Base-by-base conservation (phyloP, 2,113 vertebrate genomes). In the Oplegnathus fasciatus region DNA sequence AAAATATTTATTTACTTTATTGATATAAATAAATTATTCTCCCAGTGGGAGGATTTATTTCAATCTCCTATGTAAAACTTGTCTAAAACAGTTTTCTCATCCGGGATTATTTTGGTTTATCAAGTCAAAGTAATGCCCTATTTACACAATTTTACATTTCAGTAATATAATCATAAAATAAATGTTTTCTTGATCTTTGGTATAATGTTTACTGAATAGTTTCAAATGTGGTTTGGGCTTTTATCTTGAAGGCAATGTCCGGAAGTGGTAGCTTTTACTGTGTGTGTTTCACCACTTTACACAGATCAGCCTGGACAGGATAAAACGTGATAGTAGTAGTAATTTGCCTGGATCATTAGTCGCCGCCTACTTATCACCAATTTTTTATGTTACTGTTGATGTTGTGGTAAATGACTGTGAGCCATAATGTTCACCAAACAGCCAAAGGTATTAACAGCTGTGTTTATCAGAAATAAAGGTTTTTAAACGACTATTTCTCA, bases 181-280 rank as follows among this genome's bases (percentile, higher is more conserved):
- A 30, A 1, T 1, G 42, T 60, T 60, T 30, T 22, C 9, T 13
- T 4, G 61, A 11, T 55, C n/a, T 72, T 5, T 26, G 3, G 20
- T 15, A 55, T 0, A 26, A 37, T 37, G 34, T 4, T 37, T 4
- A 37, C 34, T n/a, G 34, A 37, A 37, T 37, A n/a, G n/a, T 14
- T 42, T 64, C 1, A 15, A 22, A 70, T 4, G 2, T 42, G 11
- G 0, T 20, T 32, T 6, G 9, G 32, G 24, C 48, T 79, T 83
- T 91, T 91, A 88, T 77, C 86, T 85, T 89, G 84, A 70, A 74
- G 7, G 44, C 7, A 2, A 1, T 0, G 7, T 0, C 55, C n/a
- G 60, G 76, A 90, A 82, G 61, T 52, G 5, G 52, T 22, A 13
- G 1, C 44, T 15, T 3, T 9, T 32, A 2, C 34, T 37, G 34